Percentiles rank a stretch among this genome's conserved stretches.
phyloP scores from a whole-genome alignment of 2,888 invertebrate genomes.

The Drosophila barbarae region DNA sequence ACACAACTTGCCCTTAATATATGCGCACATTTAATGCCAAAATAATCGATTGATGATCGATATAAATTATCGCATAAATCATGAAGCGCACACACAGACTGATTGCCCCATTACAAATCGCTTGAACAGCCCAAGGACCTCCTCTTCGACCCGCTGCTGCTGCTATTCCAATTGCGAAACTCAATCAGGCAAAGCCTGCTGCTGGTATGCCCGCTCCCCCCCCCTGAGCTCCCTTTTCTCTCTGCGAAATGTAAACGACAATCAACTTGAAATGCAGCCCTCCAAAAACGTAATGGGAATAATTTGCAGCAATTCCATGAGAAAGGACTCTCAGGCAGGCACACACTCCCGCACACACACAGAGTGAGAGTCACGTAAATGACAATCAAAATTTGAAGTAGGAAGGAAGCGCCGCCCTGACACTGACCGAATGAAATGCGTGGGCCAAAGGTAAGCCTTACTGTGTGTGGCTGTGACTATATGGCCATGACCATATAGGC shows the following conservation, averaged over 20 bases:
- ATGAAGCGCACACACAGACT: constrained; percentile 3
- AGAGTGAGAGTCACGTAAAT: constrained; percentile 63
- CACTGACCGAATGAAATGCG: constrained; percentile 69
- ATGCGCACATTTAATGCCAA: constrained; percentile 4
- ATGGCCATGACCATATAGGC: neutral
- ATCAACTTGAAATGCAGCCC: constrained; percentile 65
- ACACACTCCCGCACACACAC: constrained; percentile 8
- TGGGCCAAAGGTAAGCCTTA: constrained; percentile 41
- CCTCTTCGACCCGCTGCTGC: neutral
- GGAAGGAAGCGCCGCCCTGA: constrained; percentile 43
- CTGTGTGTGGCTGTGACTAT: neutral
- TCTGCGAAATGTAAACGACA: constrained; percentile 67
- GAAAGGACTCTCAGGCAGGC: constrained; percentile 51
- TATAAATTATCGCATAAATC: constrained; percentile 23
- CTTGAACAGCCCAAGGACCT: constrained; percentile 3
- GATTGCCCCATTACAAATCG: constrained; percentile 30
- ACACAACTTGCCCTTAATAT: neutral
- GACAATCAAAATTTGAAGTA: constrained; percentile 72
- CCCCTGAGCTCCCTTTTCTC: neutral
- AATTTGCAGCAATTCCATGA: constrained; percentile 72
- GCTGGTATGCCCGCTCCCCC: neutral
- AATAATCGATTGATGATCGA: constrained; percentile 16
- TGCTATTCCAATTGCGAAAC: constrained; percentile 19
- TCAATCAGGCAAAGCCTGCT: constrained; percentile 26
- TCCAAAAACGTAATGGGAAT: constrained; percentile 73